Conservation (phyloP, 2,797 vertebrate species). For the Chrysocyon brachyurus region DNA sequence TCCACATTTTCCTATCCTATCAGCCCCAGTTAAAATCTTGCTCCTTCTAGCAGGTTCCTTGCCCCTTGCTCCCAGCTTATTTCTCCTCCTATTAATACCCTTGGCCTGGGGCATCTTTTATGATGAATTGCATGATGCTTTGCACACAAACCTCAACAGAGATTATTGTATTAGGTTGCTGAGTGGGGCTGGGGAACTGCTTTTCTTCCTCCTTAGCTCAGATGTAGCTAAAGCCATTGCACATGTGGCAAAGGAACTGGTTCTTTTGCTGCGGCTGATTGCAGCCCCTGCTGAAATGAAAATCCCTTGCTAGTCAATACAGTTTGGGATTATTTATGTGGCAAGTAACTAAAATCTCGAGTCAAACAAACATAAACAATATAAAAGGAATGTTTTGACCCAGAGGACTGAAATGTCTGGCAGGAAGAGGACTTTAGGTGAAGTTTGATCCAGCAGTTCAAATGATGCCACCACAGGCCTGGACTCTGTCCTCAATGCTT, state of each 20-base stretch:
- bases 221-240: background rate
- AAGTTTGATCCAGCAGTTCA: constrained; percentile 45
- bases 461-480: background rate
- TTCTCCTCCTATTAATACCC: background rate
- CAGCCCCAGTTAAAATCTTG: background rate
- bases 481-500: background rate
- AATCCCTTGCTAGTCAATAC: background rate
- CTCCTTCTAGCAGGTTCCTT: background rate
- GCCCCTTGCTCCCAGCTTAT: background rate
- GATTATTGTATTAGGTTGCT: background rate
- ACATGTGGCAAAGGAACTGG: background rate
- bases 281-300: background rate
- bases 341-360: constrained; percentile 7
- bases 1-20: background rate
- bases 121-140: background rate
- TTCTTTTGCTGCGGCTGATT: background rate
- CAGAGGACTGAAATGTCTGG: background rate
- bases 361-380: background rate
- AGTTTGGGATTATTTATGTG: background rate
- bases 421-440: constrained; percentile 16
- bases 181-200: background rate
- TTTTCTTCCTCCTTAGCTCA: background rate
- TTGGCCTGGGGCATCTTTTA: background rate
- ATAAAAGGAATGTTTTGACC: background rate
- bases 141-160: background rate